A percentile compares a stretch with the other conserved stretches of the same genome.
These are phyloP conservation scores for Lithophane socia DNA, from an alignment of 2,888 invertebrate species.

Conservation along the genomic window DNA sequence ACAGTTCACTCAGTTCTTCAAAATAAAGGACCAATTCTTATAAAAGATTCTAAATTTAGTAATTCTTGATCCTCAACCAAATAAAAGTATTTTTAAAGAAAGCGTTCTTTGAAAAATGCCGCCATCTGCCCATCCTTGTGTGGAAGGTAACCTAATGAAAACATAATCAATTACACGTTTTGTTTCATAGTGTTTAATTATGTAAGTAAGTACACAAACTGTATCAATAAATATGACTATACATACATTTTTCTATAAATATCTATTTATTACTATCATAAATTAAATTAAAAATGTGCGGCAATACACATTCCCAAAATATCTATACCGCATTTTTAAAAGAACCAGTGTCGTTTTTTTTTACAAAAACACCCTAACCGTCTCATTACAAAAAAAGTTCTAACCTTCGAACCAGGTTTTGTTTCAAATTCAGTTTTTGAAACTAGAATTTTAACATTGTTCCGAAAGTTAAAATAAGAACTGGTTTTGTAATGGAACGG, in stretches of 20 bases:
- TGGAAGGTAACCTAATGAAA: neutral
- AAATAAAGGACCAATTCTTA: neutral
- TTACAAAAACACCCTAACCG: too few species aligned
- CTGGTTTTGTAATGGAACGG: neutral
- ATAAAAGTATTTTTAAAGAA: neutral
- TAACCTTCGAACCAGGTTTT: neutral
- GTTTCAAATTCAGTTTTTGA: neutral
- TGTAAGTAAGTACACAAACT: neutral
- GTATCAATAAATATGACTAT: neutral
- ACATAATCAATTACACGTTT: neutral
- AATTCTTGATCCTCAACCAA: neutral
- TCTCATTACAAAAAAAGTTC: neutral
- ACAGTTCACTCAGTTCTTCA: neutral
- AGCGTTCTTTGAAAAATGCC: too few species aligned
- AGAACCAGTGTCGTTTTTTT: too few species aligned
- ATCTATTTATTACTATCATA: neutral
- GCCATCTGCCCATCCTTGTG: neutral
- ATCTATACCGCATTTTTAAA: neutral
- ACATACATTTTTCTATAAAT: neutral
- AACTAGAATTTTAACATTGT: neutral
- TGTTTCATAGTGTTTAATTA: neutral
- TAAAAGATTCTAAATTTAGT: neutral
- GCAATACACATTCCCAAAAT: neutral
- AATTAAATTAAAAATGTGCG: neutral
- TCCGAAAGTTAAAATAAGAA: neutral